phyloP scores from a whole-genome alignment of 2,113 vertebrate genomes.

The Hypocryptadius cinnamomeus region DNA sequence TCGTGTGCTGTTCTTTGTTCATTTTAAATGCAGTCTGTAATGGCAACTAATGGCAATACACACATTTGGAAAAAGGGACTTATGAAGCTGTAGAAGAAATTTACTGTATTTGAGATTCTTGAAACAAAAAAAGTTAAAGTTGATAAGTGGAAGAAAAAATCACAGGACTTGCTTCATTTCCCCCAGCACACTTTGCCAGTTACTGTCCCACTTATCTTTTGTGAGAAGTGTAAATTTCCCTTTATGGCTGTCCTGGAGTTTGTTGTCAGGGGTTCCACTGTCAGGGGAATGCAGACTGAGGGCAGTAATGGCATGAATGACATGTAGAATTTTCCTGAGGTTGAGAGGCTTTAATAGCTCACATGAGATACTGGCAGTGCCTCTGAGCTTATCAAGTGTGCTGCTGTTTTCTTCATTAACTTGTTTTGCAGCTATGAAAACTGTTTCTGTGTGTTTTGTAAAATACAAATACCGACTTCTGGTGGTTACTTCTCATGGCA shows the following conservation, averaged over 20 bases:
- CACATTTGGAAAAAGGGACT: neutral
- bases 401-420: neutral
- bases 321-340: neutral
- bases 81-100: neutral
- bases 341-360: neutral
- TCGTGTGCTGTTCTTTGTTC: neutral
- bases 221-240: neutral
- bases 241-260: neutral
- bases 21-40: neutral
- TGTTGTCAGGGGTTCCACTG: fast-evolving
- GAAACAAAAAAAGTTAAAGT: neutral
- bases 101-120: neutral
- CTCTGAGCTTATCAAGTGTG: neutral
- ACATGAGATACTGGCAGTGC: neutral
- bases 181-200: neutral
- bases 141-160: neutral
- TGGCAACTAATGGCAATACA: neutral
- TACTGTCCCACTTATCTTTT: neutral
- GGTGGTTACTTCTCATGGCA: neutral
- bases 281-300: neutral
- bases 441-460: neutral
- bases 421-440: neutral
- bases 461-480: neutral
- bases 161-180: neutral
- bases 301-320: neutral